Percentiles rank a stretch among this genome's conserved stretches.
Evolutionary conservation across 2,797 vertebrate species (phyloP).

Genomic region (Sciaenops ocellatus): DNA sequence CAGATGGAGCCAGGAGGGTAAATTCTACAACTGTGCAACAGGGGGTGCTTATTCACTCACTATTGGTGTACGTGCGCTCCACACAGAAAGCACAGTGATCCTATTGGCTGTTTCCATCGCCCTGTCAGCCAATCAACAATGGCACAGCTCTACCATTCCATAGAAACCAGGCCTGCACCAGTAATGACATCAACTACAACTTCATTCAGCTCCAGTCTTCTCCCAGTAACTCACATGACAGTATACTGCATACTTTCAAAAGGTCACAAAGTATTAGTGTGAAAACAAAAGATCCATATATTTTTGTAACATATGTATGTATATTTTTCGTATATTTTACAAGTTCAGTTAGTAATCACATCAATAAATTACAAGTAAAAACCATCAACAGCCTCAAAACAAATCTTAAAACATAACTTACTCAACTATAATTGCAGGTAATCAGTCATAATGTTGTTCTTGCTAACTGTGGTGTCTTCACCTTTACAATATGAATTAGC

Average conservation of each 20-base stretch:
- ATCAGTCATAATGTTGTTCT: slow-evolving; percentile 65
- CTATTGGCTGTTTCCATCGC: slow-evolving; percentile 75
- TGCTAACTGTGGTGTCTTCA: slow-evolving; percentile 61
- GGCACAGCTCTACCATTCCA: slow-evolving; percentile 68
- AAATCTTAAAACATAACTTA: slow-evolving; percentile 20
- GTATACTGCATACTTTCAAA: slow-evolving; percentile 15
- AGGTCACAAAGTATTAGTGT: slow-evolving; percentile 44
- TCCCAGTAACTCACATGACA: slow-evolving; percentile 45
- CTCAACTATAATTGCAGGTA: slow-evolving; percentile 56
- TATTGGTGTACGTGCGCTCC: slow-evolving; percentile 69
- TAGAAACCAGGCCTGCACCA: slow-evolving; percentile 80
- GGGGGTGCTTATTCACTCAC: slow-evolving; percentile 70
- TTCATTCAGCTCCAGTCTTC: slow-evolving; percentile 59
- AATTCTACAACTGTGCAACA: slow-evolving; percentile 79
- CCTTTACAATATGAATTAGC: slow-evolving; percentile 66
- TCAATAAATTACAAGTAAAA: slow-evolving; percentile 34
- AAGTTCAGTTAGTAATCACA: not conserved
- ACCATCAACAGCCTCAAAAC: slow-evolving; percentile 17
- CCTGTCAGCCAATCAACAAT: slow-evolving; percentile 68
- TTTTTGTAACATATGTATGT: not conserved
- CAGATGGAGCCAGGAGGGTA: slow-evolving; percentile 71
- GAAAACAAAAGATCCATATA: not conserved
- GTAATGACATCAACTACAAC: slow-evolving; percentile 63
- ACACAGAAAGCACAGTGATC: slow-evolving; percentile 51
- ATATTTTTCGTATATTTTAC: not conserved